Percentiles rank a stretch among this genome's conserved stretches.
Conservation (phyloP, 1,140 invertebrate species). For the Panagrolaimus sp. region DNA sequence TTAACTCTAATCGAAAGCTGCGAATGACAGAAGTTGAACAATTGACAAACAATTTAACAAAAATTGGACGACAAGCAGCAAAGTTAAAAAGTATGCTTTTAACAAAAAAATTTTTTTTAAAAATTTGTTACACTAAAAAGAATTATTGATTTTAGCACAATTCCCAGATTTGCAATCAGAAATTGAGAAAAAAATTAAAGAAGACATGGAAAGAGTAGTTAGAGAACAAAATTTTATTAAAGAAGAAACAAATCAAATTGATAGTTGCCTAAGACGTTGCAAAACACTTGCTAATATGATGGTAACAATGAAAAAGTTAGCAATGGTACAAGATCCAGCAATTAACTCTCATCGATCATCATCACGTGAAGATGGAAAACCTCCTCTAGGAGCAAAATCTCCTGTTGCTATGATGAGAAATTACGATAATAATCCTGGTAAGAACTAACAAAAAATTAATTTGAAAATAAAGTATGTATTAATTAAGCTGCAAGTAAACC, state of each 20-base stretch:
- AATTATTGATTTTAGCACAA: slow-evolving; percentile 29
- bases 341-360: slow-evolving; percentile 22
- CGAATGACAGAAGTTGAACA: slow-evolving; percentile 55
- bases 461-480: not conserved
- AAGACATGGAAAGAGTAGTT: slow-evolving; percentile 46
- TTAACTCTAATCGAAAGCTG: slow-evolving; percentile 51
- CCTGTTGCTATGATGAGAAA: slow-evolving; percentile 10
- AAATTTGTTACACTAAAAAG: not conserved
- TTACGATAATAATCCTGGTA: not conserved
- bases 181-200: slow-evolving; percentile 40
- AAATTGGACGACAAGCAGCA: slow-evolving; percentile 48
- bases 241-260: slow-evolving; percentile 38
- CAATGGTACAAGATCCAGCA: slow-evolving; percentile 54
- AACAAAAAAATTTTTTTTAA: no score
- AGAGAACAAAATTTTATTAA: slow-evolving; percentile 48
- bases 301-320: slow-evolving; percentile 58
- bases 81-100: slow-evolving; percentile 45
- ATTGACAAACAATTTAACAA: slow-evolving; percentile 42
- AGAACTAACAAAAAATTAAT: not conserved
- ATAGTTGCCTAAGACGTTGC: slow-evolving; percentile 45
- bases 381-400: slow-evolving; percentile 14
- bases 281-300: slow-evolving; percentile 53
- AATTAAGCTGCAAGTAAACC: slow-evolving; percentile 8
- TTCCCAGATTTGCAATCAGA: slow-evolving; percentile 40
- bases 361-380: slow-evolving; percentile 14